Conservation (phyloP, 2,888 invertebrate species). For the Rhyacophila evoluta region DNA sequence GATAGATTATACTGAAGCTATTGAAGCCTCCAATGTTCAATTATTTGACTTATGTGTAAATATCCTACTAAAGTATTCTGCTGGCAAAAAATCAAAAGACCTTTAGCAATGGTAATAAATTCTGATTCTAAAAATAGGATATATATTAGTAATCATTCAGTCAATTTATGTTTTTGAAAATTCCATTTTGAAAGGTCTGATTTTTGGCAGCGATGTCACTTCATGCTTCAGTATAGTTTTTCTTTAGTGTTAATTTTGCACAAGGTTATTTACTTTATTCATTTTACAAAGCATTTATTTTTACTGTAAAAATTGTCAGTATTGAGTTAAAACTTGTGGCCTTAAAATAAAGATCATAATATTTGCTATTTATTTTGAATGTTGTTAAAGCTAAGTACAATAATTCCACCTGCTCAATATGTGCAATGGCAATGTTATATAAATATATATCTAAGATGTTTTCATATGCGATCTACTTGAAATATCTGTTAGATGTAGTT, state of each 20-base stretch:
- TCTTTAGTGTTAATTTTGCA: conserved; percentile 24
- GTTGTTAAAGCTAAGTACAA: conserved; percentile 23
- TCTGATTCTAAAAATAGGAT: too few species aligned
- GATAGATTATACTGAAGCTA: too few species aligned
- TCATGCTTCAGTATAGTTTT: too few species aligned
- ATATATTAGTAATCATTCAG: too few species aligned
- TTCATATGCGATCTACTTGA: not conserved
- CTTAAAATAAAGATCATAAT: conserved; percentile 19
- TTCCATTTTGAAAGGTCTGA: too few species aligned
- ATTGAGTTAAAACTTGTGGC: conserved; percentile 30
- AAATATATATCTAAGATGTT: conserved; percentile 5
- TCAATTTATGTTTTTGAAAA: too few species aligned
- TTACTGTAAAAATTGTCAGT: not conserved
- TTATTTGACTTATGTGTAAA: too few species aligned
- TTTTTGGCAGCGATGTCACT: too few species aligned
- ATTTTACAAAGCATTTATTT: conserved; percentile 23
- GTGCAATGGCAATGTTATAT: conserved; percentile 26
- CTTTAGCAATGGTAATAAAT: too few species aligned
- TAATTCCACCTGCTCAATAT: conserved; percentile 25
- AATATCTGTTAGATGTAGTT: not conserved
- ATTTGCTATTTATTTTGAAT: not conserved
- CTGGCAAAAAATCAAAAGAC: too few species aligned
- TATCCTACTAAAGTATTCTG: too few species aligned
- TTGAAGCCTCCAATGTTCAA: too few species aligned
- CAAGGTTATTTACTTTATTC: conserved; percentile 26